Conservation (phyloP, 2,888 invertebrate genomes). For the Tetragnatha montana region DNA sequence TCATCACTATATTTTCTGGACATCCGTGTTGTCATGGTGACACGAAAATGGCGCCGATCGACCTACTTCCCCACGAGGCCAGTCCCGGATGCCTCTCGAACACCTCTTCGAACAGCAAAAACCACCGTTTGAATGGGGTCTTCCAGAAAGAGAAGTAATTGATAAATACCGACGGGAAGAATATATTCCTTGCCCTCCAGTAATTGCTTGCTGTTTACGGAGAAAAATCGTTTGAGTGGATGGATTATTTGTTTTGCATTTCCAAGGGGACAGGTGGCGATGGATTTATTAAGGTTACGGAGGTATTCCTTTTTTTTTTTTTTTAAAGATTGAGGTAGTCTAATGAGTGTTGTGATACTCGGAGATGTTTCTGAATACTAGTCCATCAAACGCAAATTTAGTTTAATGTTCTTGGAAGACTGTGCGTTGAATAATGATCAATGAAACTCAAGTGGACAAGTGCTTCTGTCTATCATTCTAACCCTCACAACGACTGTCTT, state of each 20-base stretch:
- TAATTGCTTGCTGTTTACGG: constrained; percentile 30
- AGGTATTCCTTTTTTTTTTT: not conserved
- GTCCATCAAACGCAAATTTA: no score
- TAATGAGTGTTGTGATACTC: not conserved
- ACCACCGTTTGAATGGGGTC: constrained; percentile 45
- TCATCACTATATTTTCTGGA: constrained; percentile 24
- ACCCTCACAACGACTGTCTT: no score
- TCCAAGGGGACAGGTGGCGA: not conserved
- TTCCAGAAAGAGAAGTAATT: not conserved
- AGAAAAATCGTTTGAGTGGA: not conserved
- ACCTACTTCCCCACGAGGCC: constrained; percentile 38
- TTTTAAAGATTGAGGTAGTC: not conserved
- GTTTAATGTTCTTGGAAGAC: no score
- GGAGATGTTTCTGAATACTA: no score
- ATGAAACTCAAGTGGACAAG: no score
- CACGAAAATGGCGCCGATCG: constrained; percentile 38
- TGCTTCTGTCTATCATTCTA: no score
- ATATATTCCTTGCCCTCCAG: not conserved
- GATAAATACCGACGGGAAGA: constrained; percentile 14
- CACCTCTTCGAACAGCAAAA: constrained; percentile 22
- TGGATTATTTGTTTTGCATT: not conserved
- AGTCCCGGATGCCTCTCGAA: constrained; percentile 34
- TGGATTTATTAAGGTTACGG: not conserved
- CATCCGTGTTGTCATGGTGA: constrained; percentile 46
- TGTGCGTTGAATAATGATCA: no score